phyloP scores from a whole-genome alignment of 2,797 vertebrate species.

The Phylloscopus collybita region DNA sequence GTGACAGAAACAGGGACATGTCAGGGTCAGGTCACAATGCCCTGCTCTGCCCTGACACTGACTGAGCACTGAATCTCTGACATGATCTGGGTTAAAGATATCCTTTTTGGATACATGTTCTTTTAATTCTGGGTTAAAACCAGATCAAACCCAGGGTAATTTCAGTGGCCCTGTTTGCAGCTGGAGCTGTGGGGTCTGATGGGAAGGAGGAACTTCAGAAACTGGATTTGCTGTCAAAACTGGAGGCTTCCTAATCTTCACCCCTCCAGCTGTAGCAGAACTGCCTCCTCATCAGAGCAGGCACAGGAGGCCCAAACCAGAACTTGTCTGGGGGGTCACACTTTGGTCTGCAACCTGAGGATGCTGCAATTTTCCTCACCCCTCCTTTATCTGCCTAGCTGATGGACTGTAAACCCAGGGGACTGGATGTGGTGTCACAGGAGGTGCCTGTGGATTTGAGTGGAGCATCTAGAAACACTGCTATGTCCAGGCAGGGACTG shows the following conservation, averaged over 20 bases:
- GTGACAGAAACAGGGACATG: background rate
- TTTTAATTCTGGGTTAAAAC: background rate
- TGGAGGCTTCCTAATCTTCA: background rate
- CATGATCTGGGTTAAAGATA: background rate
- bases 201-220: background rate
- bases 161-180: background rate
- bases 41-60: background rate
- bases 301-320: background rate
- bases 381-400: background rate
- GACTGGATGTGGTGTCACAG: background rate
- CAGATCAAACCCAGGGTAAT: background rate
- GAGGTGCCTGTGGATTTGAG: background rate
- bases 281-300: background rate
- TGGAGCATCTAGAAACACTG: background rate
- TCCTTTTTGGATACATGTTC: background rate
- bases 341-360: background rate
- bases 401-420: background rate
- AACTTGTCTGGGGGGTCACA: background rate
- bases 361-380: background rate
- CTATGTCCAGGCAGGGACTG: background rate
- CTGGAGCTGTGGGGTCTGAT: background rate
- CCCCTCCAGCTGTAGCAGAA: background rate
- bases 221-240: background rate
- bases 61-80: background rate
- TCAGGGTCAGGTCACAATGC: background rate